A percentile compares a stretch with the other conserved stretches of the same genome.
phyloP scores from a whole-genome alignment of 2,113 vertebrate species.

The Empidonax alnorum region DNA sequence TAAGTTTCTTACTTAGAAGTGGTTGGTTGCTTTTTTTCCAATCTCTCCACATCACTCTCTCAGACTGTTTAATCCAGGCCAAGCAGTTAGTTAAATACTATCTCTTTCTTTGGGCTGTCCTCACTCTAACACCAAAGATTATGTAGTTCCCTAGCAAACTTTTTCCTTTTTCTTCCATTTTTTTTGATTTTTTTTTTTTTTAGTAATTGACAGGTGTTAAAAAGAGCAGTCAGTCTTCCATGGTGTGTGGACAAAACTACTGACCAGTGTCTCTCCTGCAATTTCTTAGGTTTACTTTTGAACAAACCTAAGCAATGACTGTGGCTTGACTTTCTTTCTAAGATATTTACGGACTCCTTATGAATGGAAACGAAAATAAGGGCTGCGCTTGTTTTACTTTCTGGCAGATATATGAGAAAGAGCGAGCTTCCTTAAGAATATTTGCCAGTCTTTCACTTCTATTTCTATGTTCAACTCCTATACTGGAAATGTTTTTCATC shows the following conservation, averaged over 20 bases:
- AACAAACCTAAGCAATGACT: not conserved
- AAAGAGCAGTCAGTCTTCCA: not conserved
- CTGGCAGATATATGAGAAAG: not conserved
- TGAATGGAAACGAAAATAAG: not conserved
- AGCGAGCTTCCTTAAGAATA: not conserved
- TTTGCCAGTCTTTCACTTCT: not conserved
- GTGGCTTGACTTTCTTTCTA: not conserved
- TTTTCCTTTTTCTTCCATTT: not conserved
- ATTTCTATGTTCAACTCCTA: not conserved
- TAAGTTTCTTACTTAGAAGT: not conserved
- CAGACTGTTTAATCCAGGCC: not conserved
- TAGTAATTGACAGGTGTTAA: not conserved
- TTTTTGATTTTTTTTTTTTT: no score
- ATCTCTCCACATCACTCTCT: not conserved
- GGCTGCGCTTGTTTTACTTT: not conserved
- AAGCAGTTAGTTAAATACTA: not conserved
- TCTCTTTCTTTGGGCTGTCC: not conserved
- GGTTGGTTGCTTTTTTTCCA: not conserved
- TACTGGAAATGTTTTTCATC: not conserved
- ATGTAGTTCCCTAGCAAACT: not conserved
- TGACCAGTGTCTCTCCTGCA: not conserved
- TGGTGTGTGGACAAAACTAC: not conserved
- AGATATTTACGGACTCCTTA: not conserved
- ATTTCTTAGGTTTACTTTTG: not conserved
- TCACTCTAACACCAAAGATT: not conserved